These are phyloP conservation scores for Porites cylindrica DNA, from an alignment of 92 coral and sea anemone species.

Conservation along the genomic window DNA sequence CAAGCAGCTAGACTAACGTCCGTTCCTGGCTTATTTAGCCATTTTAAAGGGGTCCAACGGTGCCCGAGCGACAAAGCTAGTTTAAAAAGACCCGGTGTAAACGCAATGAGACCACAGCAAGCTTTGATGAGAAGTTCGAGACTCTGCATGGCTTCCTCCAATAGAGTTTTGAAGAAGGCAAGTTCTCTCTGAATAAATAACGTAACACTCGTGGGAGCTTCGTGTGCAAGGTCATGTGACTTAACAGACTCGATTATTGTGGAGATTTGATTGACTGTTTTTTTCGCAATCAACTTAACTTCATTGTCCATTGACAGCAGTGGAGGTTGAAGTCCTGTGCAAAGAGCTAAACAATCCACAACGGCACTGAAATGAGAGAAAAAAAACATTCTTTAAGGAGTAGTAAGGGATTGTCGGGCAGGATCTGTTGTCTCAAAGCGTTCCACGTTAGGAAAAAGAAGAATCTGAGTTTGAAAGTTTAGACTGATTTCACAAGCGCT, in stretches of 20 bases:
- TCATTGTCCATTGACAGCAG: slow-evolving; percentile 7
- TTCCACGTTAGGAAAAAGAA: no score
- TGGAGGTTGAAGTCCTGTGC: slow-evolving; percentile 4
- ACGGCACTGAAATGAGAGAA: background rate
- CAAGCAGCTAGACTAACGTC: slow-evolving; percentile 45
- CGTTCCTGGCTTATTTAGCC: slow-evolving; percentile 42
- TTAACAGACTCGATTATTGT: background rate
- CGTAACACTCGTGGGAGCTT: slow-evolving; percentile 41
- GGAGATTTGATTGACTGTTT: slow-evolving; percentile 35
- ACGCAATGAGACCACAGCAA: slow-evolving; percentile 63
- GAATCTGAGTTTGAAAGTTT: no score
- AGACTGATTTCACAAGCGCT: no score
- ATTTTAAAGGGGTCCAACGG: slow-evolving; percentile 50
- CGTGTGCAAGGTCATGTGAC: slow-evolving; percentile 17
- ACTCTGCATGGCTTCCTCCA: slow-evolving; percentile 34
- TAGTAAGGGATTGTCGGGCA: background rate
- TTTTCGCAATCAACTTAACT: slow-evolving; percentile 20
- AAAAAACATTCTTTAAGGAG: background rate
- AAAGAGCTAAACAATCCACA: slow-evolving; percentile 10
- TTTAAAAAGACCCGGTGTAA: slow-evolving; percentile 61
- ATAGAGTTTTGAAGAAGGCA: slow-evolving; percentile 37
- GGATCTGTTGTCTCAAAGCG: no score
- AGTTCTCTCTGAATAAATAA: slow-evolving; percentile 70
- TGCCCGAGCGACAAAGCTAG: slow-evolving; percentile 59
- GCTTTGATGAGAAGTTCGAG: slow-evolving; percentile 61